Conservation (phyloP, 2,888 invertebrate genomes). For the Pheosia gnoma region DNA sequence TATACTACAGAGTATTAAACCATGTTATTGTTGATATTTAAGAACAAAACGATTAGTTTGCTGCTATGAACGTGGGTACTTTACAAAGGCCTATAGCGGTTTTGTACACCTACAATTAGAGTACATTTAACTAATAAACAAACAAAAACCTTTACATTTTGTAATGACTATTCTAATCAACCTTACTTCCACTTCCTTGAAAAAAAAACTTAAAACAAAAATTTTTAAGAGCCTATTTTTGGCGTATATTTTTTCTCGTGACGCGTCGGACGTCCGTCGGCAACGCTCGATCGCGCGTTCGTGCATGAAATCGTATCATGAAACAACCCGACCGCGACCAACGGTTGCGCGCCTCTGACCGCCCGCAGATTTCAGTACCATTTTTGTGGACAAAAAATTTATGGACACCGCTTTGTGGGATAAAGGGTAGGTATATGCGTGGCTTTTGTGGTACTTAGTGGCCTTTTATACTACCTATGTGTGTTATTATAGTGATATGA, state of each 20-base stretch:
- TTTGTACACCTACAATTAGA: too few species aligned
- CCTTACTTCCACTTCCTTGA: slow-evolving; percentile 16
- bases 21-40: too few species aligned
- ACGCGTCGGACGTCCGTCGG: slow-evolving; percentile 19
- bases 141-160: neutral
- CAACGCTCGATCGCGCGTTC: slow-evolving; percentile 35
- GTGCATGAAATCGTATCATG: slow-evolving; percentile 65
- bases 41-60: too few species aligned
- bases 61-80: too few species aligned
- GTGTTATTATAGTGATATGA: too few species aligned
- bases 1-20: too few species aligned
- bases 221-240: slow-evolving; percentile 19
- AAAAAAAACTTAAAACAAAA: slow-evolving; percentile 9
- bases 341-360: slow-evolving; percentile 71
- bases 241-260: slow-evolving; percentile 23
- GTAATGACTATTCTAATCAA: neutral
- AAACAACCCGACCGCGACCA: slow-evolving; percentile 50
- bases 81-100: too few species aligned
- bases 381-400: slow-evolving; percentile 17
- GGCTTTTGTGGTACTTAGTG: neutral
- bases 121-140: neutral
- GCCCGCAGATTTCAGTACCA: slow-evolving; percentile 25
- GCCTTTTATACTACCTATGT: too few species aligned
- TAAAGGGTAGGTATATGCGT: neutral
- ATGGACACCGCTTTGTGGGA: slow-evolving; percentile 6